Base-by-base conservation (phyloP, 2,113 vertebrate species). In the Heliornis fulica region DNA sequence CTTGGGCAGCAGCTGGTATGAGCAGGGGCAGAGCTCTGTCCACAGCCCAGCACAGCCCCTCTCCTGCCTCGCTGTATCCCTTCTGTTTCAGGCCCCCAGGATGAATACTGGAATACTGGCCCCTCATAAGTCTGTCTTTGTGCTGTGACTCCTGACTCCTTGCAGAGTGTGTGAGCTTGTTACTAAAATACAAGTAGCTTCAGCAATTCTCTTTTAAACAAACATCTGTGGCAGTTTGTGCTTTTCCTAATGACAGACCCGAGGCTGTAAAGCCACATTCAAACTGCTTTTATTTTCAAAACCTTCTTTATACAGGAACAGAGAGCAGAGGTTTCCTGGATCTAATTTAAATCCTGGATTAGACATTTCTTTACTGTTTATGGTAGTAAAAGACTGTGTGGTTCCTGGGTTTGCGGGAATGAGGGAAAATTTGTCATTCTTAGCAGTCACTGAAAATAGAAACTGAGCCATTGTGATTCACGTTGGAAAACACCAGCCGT, bases 371-470 rank as follows among this genome's bases (percentile, higher is more conserved):
- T 85, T 85, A 29, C 63, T 90, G 29, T 72, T 95, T 91, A 91
- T 80, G 70, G 81, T 46, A 83, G 63, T 16, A 22, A 80, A 88
- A 65, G 45, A 4, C 41, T 17, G 3, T 40, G 85, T 21, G 63
- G 84, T 64, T 60, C 50, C 64, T 91, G 77, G 63, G 70, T 90
- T 91, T 15, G 14, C 4, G 2, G 48, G 38, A 85, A 60, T 64
- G 77, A 80, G 64, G 54, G 78, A 83, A 83, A 92, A 81, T 14
- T 45, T 54, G 63, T 83, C 75, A 54, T 96, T 86, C 78, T 93
- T 87, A 90, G 84, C 75, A 90, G 59, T 41, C 51, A 36, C 94
- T 54, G 59, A 85, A 86, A 96, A 95, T 59, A 95, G 93, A 59
- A 80, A 83, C 72, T 4, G 29, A 90, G 28, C 28, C 0, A 0